Conservation (phyloP, 2,888 invertebrate genomes). For the Scaptomyza parva region DNA sequence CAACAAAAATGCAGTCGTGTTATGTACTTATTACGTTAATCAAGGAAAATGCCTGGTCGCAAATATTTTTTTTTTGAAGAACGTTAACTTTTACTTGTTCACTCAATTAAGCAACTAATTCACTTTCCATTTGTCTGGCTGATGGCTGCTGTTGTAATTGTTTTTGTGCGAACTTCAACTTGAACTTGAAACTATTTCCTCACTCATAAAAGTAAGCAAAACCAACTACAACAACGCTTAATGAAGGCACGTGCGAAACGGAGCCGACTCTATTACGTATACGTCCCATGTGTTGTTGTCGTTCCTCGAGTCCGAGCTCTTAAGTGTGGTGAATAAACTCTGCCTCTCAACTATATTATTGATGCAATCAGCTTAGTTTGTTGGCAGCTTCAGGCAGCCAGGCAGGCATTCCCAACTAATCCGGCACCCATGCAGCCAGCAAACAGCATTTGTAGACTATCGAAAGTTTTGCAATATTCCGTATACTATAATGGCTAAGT, state of each 20-base stretch:
- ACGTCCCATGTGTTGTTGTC: constrained; percentile 44
- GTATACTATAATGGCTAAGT: constrained; percentile 30
- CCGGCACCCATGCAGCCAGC: constrained; percentile 1
- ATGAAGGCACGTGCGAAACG: constrained; percentile 47
- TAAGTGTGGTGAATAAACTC: constrained; percentile 48
- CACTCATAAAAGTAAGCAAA: constrained; percentile 17
- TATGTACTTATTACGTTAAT: constrained; percentile 26
- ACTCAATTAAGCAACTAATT: constrained; percentile 40
- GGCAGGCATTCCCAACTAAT: background rate
- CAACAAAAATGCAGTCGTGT: constrained; percentile 15
- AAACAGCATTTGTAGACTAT: background rate
- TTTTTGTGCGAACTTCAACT: constrained; percentile 60
- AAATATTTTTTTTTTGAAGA: constrained; percentile 25
- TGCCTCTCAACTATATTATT: constrained; percentile 22
- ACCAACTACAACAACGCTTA: constrained; percentile 14
- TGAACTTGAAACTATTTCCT: constrained; percentile 75
- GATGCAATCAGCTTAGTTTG: constrained; percentile 31
- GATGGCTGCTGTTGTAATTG: constrained; percentile 12
- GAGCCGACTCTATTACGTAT: constrained; percentile 43
- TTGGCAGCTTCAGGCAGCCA: constrained; percentile 35
- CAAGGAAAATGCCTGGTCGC: constrained; percentile 24
- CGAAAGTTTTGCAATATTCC: constrained; percentile 43
- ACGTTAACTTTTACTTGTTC: constrained; percentile 53
- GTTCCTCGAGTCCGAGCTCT: background rate
- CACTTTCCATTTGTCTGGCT: constrained; percentile 47